Evolutionary conservation across 64 coral and sea anemone species (phyloP), one percentile per base, ranked within the genome.

Genomic region (Montipora cactus): DNA sequence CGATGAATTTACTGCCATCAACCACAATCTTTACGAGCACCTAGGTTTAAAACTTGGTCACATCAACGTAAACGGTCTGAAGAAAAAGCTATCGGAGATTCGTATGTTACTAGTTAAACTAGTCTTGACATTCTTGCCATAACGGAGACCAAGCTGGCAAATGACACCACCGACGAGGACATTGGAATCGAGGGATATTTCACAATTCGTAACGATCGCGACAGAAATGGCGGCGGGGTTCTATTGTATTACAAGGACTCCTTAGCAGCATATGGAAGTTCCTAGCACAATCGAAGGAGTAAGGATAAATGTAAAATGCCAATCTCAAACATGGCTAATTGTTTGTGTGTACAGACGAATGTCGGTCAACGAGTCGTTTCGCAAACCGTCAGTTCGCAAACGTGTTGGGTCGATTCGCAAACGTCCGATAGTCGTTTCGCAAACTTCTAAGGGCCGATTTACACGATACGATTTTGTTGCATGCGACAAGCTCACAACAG

Each of bases 231-330:
- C 70, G 70, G 18, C 18, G 70, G 70, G 2, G 70, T 74, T 19
- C 18, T 74, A 74, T 74, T 74, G 70, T 74, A 74, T 6, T 74
- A 74, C 18, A 74, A 74, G 70, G 70, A 74, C 18, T 74, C 70
- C 6, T 20, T 74, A 74, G 70, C 13, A 20, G 70, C 70, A 14
- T 19, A n/a, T 74, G 18, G 2, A 18, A 74, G 70, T 74, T 6
- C 70, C 70, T 22, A 14, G 6, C 70, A 18, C 70, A 4, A 74
- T 74, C 70, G 70, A 74, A 74, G 70, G 70, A 4, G 18, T n/a
- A n/a, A 22, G 70, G 70, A 74, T 74, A 74, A 74, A 74, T n/a
- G 70, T 74, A n/a, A 19, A 19, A 74, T 18, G 70, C 18, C 70
- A 19, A 74, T 74, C 70, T 6, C 70, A 74, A 74, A 74, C 70